Percentiles rank a stretch among this genome's conserved stretches.
Evolutionary conservation across 2,888 invertebrate genomes (phyloP).

Genomic region (Chaetogeoica ovagalla): DNA sequence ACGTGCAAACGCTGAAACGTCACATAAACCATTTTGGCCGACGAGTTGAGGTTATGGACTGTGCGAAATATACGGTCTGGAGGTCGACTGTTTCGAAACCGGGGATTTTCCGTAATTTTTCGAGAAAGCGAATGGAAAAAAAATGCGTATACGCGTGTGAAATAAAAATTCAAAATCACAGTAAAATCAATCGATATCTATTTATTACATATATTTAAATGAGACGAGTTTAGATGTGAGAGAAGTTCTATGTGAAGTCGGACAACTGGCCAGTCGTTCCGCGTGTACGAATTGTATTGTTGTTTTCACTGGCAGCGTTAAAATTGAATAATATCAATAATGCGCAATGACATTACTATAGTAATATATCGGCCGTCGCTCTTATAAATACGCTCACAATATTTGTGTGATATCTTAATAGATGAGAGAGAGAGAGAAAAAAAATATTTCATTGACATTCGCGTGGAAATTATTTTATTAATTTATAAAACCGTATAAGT

Average conservation of each 20-base stretch:
- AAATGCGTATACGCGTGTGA: not conserved
- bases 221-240: not conserved
- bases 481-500: no score
- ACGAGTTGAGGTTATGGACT: constrained; percentile 27
- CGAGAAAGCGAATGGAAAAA: constrained; percentile 22
- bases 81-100: constrained; percentile 35
- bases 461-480: no score
- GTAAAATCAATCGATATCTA: constrained; percentile 11
- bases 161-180: not conserved
- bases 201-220: constrained; percentile 19
- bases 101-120: constrained; percentile 25
- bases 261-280: constrained; percentile 1
- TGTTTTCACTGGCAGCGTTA: no score
- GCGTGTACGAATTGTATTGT: no score
- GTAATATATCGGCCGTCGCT: no score
- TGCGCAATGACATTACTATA: no score
- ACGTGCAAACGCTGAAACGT: constrained; percentile 34
- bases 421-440: no score
- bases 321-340: no score
- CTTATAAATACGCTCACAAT: no score
- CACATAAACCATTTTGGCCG: constrained; percentile 45
- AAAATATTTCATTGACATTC: no score
- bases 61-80: constrained; percentile 19
- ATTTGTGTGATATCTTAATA: no score
- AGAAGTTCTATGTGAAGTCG: constrained; percentile 13